Conservation (phyloP, 1,140 invertebrate genomes). For the Nephila pilipes region DNA sequence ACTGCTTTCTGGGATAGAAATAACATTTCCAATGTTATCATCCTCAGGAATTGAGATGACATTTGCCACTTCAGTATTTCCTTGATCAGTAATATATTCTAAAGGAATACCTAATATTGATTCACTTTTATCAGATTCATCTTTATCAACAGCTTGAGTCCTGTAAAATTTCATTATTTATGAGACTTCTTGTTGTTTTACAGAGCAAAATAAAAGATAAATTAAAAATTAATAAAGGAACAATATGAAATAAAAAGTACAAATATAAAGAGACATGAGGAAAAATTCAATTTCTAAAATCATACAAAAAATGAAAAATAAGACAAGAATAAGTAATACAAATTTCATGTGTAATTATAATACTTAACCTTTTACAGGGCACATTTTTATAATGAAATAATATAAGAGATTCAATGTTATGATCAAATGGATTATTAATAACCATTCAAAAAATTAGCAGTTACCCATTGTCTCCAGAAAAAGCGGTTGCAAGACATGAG, state of each 20-base stretch:
- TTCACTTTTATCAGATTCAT: background rate
- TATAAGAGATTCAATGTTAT: too few species aligned
- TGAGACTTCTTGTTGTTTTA: background rate
- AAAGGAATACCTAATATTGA: constrained; percentile 68
- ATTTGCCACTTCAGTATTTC: background rate
- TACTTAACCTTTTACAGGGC: too few species aligned
- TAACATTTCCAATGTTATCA: constrained; percentile 43
- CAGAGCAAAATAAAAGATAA: too few species aligned
- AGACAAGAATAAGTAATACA: too few species aligned
- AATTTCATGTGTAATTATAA: too few species aligned
- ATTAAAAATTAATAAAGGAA: too few species aligned
- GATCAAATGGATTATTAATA: too few species aligned
- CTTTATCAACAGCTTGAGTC: background rate
- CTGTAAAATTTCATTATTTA: constrained; percentile 18
- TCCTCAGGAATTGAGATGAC: constrained; percentile 52
- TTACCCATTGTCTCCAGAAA: too few species aligned
- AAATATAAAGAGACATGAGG: background rate
- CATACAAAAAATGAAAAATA: too few species aligned
- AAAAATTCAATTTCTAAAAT: background rate
- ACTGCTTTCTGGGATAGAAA: constrained; percentile 50
- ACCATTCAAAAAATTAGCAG: too few species aligned
- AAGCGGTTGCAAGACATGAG: too few species aligned
- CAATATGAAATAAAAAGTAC: background rate
- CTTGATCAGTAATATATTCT: constrained; percentile 50
- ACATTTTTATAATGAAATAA: too few species aligned